Evolutionary conservation across 1,140 invertebrate genomes (phyloP).

Genomic region (Andrena cerasifolii): DNA sequence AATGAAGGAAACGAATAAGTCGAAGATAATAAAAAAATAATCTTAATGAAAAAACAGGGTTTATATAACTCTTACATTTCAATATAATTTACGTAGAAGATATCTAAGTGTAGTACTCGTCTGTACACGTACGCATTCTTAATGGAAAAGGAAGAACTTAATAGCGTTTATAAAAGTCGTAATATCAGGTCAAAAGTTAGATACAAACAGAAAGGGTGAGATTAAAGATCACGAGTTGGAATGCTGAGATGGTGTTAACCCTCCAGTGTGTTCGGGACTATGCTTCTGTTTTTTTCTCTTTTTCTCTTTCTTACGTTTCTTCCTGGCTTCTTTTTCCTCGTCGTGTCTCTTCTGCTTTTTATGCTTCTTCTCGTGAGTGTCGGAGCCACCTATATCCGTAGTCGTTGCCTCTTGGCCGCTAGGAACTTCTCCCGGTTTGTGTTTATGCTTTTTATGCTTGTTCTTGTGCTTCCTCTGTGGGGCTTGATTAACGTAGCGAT

Average conservation of each 20-base stretch:
- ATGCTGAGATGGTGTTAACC: conserved; percentile 88
- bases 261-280: conserved; percentile 92
- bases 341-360: conserved; percentile 97
- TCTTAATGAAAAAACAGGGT: neutral
- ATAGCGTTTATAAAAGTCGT: conserved; percentile 1
- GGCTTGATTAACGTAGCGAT: conserved; percentile 95
- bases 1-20: neutral
- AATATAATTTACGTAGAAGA: neutral
- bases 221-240: conserved; percentile 83
- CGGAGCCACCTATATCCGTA: conserved; percentile 85
- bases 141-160: neutral
- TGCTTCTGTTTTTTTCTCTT: conserved; percentile 97
- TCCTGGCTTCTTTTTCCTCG: conserved; percentile 95
- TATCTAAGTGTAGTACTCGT: neutral
- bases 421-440: conserved; percentile 89
- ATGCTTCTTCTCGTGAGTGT: conserved; percentile 96
- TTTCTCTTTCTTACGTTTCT: conserved; percentile 97
- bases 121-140: conserved; percentile 8
- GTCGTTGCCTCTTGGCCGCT: conserved; percentile 87
- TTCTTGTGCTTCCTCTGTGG: conserved; percentile 96
- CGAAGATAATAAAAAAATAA: neutral
- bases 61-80: neutral
- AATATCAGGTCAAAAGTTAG: conserved; percentile 41
- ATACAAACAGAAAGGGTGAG: conserved; percentile 58
- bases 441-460: conserved; percentile 97